Evolutionary conservation across 2,797 vertebrate species (phyloP), one percentile per base, ranked within the genome.

Genomic region (Labroides dimidiatus): DNA sequence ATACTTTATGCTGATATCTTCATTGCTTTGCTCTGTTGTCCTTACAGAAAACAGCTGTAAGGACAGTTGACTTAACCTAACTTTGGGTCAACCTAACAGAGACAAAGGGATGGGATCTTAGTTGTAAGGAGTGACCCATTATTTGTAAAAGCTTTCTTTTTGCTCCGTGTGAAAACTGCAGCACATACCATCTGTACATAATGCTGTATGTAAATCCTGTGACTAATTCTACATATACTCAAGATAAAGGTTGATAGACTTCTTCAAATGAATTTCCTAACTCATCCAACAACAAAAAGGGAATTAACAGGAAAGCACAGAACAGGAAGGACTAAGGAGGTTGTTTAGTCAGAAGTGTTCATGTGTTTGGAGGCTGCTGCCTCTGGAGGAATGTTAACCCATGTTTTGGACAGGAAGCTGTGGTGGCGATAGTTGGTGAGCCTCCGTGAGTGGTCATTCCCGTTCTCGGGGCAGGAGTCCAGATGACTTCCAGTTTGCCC

Each of bases 331-430:
- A 72, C 30, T 71, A 55, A 80, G 82, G 78, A 76, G 19, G 2
- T 64, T 71, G 60, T 82, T 70, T 69, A 67, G 50, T 70, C 24
- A 79, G 56, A 77, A 77, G 68, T 75, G 68, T 82, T 80, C 72
- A 68, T 82, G 69, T 90, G 69, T 64, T 76, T 70, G 64, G 64
- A 86, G 69, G 83, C 63, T 54, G 42, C 70, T 72, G 80, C 79
- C 78, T 67, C 68, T 84, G 61, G 39, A 73, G 59, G 76, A 87
- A 75, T 51, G 59, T 67, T 67, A n/a, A 84, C 83, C 75, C 64
- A 70, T 75, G 70, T 79, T 84, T 89, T 77, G 77, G 81, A 89
- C 77, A 80, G 89, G 81, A 92, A 88, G 42, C 80, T 82, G 79
- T 68, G 78, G 77, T 86, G 78, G 84, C 75, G 84, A 65, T 84